Conservation (phyloP, 2,113 vertebrate species). For the Urocolius indicus region DNA sequence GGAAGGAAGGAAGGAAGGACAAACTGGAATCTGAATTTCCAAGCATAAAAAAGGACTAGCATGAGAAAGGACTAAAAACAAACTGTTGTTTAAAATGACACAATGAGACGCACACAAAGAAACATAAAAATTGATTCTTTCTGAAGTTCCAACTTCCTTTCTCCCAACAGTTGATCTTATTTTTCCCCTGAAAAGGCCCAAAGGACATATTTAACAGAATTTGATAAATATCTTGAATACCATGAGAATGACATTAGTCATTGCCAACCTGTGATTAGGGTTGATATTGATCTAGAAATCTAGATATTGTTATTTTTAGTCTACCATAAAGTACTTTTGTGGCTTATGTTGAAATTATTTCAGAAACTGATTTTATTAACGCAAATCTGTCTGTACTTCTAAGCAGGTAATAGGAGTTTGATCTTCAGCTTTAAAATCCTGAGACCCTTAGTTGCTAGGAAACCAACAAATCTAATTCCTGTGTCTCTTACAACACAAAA, state of each 20-base stretch:
- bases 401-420: constrained; percentile 59
- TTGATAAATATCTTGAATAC: constrained; percentile 1
- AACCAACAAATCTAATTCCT: constrained; percentile 70
- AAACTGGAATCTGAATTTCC: background rate
- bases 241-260: constrained; percentile 22
- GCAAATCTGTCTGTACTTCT: constrained; percentile 57
- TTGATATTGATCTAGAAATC: constrained; percentile 53
- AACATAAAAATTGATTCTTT: background rate
- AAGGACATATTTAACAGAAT: background rate
- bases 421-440: constrained; percentile 58
- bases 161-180: background rate
- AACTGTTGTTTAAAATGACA: background rate
- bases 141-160: background rate
- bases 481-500: constrained; percentile 60
- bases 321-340: background rate
- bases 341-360: constrained; percentile 51
- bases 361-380: constrained; percentile 61
- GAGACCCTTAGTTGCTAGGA: constrained; percentile 73
- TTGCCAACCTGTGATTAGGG: constrained; percentile 2
- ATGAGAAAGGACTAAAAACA: background rate
- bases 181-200: background rate
- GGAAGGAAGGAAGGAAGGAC: too few species aligned
- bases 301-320: constrained; percentile 10
- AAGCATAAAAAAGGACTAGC: background rate
- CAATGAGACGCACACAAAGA: background rate